A percentile compares a stretch with the other conserved stretches of the same genome.
These are phyloP conservation scores for Heterotilapia buettikoferi DNA, from an alignment of 2,113 vertebrate genomes.

Conservation along the genomic window DNA sequence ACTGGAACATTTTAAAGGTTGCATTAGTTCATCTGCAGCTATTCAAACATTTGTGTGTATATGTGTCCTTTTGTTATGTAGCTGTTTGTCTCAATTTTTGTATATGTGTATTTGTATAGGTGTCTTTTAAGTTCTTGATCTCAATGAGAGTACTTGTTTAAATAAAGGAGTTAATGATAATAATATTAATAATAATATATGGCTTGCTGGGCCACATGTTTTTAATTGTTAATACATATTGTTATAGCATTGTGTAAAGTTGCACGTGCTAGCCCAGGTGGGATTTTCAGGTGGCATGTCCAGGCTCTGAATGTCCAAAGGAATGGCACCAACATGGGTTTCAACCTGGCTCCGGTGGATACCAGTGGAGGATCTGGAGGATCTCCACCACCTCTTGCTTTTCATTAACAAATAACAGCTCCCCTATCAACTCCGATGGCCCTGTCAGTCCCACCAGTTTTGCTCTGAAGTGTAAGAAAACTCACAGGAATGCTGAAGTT, in stretches of 20 bases:
- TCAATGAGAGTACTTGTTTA: background rate
- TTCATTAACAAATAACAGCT: background rate
- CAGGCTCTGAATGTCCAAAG: background rate
- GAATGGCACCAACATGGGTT: background rate
- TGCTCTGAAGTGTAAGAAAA: background rate
- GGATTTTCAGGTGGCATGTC: background rate
- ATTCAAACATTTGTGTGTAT: background rate
- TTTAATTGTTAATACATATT: fast-evolving
- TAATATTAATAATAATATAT: background rate
- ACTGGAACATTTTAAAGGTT: background rate
- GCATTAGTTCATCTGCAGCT: background rate
- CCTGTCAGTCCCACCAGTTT: no score
- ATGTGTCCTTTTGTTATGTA: background rate
- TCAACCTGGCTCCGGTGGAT: background rate
- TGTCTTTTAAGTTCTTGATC: background rate
- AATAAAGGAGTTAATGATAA: background rate
- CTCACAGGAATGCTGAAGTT: background rate
- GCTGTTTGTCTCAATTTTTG: background rate
- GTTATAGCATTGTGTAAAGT: background rate
- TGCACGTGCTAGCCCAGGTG: fast-evolving
- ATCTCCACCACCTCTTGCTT: background rate
- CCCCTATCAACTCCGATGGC: fast-evolving
- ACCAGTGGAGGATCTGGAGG: background rate
- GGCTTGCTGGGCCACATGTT: fast-evolving
- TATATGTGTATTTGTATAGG: background rate